Base-by-base conservation (phyloP, 2,888 invertebrate species). In the Dysmachus trigonus region DNA sequence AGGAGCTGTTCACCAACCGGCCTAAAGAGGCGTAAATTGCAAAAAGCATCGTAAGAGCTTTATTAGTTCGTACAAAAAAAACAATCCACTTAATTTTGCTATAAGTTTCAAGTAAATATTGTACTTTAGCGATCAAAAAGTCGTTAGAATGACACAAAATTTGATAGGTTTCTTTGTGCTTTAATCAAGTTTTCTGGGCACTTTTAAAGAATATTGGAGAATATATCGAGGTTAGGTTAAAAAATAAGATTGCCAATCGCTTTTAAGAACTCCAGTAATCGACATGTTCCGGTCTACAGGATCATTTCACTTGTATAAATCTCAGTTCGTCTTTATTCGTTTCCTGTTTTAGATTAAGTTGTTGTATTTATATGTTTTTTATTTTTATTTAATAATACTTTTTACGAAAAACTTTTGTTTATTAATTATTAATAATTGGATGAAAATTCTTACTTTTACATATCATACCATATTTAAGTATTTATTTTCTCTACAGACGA, bases 1-100 rank as follows among this genome's bases (percentile, higher is more conserved):
- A 96, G 47, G 93, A 95, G 88, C 93, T 98, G 31, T 96, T 97
- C 91, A 94, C 95, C 86, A 94, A 95, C 89, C 94, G 95, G 90
- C 96, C 96, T n/a, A 88, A 90, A 72, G 91, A 87, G 41, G 86
- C 86, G 30, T 85, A 73, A 82, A 85, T 22, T 2, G 13, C 38
- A 41, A 81, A n/a, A 33, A 47, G 18, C 51, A 62, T 47, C 18
- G 15, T 22, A 82, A 30, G 35, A 82, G 51, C 22, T 53, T 31
- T 82, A 71, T 82, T 47, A 27, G 47, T 31, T 27, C 18, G 62
- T 82, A 82, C 62, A 62, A 62, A 62, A 73, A n/a, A n/a, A n/a
- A n/a, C n/a, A n/a, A 2, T 35, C 33, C 35, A 73, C 31, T 33
- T 81, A 31, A 51, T 53, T 31, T 27, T 51, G 10, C 15, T 30